Base-by-base conservation (phyloP, 30 jellyfish, hydroid and myxozoan species). In the Pseudorhiza aurosa region DNA sequence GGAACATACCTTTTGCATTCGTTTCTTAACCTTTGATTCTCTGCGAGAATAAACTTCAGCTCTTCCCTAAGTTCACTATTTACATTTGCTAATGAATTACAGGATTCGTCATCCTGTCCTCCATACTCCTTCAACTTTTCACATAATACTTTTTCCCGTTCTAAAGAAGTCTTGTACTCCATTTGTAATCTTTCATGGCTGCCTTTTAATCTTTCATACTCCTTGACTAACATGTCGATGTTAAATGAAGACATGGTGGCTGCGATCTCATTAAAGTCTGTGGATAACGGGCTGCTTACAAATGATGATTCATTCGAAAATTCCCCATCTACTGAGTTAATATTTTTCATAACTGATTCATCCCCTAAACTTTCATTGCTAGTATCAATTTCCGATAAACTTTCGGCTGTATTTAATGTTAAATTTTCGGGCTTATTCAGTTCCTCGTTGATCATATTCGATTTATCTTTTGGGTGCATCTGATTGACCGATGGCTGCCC, bases 91-190 rank as follows among this genome's bases (percentile, higher is more conserved):
- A 82, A 67, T 0, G 93, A 68, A 57, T 68, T 68, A 55, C 72
- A 68, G 17, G 86, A 55, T 25, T 82, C 93, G 39, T 82, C 93
- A 50, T 55, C 93, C 76, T 79, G 81, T 9, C 91, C 91, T 19
- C 83, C 77, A 21, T 79, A 50, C 21, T 63, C 91, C 39, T 47
- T 59, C 17, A 79, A 27, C 26, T 71, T 79, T 45, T 65, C 80
- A 18, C 91, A 79, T 55, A 79, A 35, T 2, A 28, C 91, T 30
- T 60, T 79, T 47, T 79, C 91, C 45, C 91, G 25, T 26, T 64
- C 91, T 32, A 79, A 35, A 0, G 77, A 64, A 6, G 32, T 64
- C 25, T 79, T 73, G 56, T 79, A 79, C n/a, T 79, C 91, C 12
- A 10, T 79, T 51, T 79, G 91, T 37, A 79, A 40, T 5, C 35